Conservation (phyloP, 2,888 invertebrate genomes). For the Epistrophe grossulariae region DNA sequence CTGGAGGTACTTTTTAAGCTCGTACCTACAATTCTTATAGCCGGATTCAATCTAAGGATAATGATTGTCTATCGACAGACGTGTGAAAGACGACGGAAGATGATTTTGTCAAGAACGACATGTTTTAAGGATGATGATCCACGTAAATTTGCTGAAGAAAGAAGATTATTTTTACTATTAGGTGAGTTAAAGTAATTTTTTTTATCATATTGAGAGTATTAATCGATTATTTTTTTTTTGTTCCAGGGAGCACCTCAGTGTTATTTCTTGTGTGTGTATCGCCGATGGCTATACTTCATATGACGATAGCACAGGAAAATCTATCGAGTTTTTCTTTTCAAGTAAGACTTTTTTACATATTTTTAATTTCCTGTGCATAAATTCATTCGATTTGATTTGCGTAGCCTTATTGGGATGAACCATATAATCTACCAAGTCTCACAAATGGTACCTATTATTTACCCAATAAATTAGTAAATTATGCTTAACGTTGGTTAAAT, state of each 20-base stretch:
- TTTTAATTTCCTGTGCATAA: too few relatives aligned
- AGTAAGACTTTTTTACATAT: conserved; percentile 82
- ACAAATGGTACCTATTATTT: too few relatives aligned
- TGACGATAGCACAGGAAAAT: conserved; percentile 87
- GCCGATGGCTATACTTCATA: conserved; percentile 89
- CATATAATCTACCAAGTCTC: too few relatives aligned
- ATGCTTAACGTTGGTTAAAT: too few relatives aligned
- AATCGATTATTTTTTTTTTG: not conserved
- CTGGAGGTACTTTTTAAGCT: conserved; percentile 88
- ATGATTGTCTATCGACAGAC: conserved; percentile 88
- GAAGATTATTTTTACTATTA: conserved; percentile 87
- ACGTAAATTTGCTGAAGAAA: conserved; percentile 88
- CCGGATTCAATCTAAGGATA: conserved; percentile 87
- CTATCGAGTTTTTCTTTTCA: conserved; percentile 87
- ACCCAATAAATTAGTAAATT: too few relatives aligned
- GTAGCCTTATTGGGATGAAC: too few relatives aligned
- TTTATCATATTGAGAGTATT: not conserved
- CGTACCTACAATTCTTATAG: conserved; percentile 88
- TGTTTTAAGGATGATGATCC: conserved; percentile 87
- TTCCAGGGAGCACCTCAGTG: conserved; percentile 86
- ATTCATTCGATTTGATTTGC: too few relatives aligned
- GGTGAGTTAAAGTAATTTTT: conserved; percentile 80
- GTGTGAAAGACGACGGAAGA: conserved; percentile 87
- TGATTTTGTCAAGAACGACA: conserved; percentile 86
- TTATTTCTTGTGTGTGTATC: conserved; percentile 89